A percentile compares a stretch with the other conserved stretches of the same genome.
Evolutionary conservation across 2,113 vertebrate genomes (phyloP).

Genomic region (Silurus glanis): DNA sequence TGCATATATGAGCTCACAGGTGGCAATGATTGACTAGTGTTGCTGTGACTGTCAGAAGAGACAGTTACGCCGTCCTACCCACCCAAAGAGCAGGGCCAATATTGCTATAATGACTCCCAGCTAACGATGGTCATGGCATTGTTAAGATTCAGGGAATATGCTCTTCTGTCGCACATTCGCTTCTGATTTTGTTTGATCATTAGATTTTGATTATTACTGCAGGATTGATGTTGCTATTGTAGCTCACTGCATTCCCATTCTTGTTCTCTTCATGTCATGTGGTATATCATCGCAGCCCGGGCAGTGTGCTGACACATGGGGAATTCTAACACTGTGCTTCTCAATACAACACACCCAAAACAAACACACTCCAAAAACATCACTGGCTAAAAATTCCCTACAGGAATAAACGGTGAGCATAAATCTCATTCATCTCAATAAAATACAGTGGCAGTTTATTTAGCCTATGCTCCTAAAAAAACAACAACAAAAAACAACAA

Average conservation of each 20-base stretch:
- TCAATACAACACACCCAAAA: conserved; percentile 18
- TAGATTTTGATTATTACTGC: conserved; percentile 20
- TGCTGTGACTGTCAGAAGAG: neutral
- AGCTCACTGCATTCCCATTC: neutral
- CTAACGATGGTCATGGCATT: neutral
- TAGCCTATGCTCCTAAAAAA: neutral
- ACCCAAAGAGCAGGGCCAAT: no score
- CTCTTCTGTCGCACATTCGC: neutral
- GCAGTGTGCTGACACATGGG: conserved; percentile 32
- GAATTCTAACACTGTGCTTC: conserved; percentile 4
- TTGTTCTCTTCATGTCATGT: conserved; percentile 31
- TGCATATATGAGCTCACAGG: neutral
- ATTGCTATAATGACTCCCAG: neutral
- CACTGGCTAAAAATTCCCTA: neutral
- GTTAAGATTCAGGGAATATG: neutral
- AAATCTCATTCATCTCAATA: conserved; percentile 6
- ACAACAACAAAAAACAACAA: neutral
- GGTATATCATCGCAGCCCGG: conserved; percentile 7
- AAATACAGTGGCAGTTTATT: neutral
- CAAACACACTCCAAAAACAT: conserved; percentile 10
- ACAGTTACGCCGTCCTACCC: neutral
- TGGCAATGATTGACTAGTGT: neutral
- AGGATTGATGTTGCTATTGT: conserved; percentile 13
- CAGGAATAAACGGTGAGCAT: neutral
- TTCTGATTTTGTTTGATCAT: conserved; percentile 1